A percentile compares a stretch with the other conserved stretches of the same genome.
Evolutionary conservation across 1,140 invertebrate species (phyloP).

Genomic region (Drepana arcuata): DNA sequence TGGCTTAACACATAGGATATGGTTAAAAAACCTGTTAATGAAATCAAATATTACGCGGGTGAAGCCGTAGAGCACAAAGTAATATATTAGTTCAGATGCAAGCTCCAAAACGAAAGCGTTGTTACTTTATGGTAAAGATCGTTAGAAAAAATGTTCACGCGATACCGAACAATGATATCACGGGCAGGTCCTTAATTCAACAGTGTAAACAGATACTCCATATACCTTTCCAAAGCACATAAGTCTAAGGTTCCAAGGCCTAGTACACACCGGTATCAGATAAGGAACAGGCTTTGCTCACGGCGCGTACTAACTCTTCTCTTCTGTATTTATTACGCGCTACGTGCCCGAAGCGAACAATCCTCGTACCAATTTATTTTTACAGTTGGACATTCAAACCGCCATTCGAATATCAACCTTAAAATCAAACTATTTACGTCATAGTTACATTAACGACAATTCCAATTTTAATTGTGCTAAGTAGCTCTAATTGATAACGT

Average conservation of each 20-base stretch:
- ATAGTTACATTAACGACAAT: not conserved
- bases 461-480: constrained; percentile 25
- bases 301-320: constrained; percentile 51
- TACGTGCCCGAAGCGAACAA: constrained; percentile 50
- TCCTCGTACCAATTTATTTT: constrained; percentile 25
- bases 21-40: too few relatives aligned
- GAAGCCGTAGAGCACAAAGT: too few relatives aligned
- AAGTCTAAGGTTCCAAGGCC: constrained; percentile 51
- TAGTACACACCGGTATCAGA: constrained; percentile 41
- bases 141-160: too few relatives aligned
- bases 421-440: constrained; percentile 1
- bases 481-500: constrained; percentile 62
- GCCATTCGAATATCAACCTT: constrained; percentile 20
- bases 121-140: too few relatives aligned
- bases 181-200: too few relatives aligned
- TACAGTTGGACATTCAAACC: constrained; percentile 11
- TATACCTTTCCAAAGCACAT: too few relatives aligned
- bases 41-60: too few relatives aligned
- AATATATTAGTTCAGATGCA: too few relatives aligned
- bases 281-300: constrained; percentile 53
- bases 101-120: too few relatives aligned
- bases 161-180: too few relatives aligned
- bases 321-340: constrained; percentile 58
- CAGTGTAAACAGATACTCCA: too few relatives aligned
- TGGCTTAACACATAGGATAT: too few relatives aligned